Evolutionary conservation across 1,140 invertebrate species (phyloP).

Genomic region (Drosophila lowei): DNA sequence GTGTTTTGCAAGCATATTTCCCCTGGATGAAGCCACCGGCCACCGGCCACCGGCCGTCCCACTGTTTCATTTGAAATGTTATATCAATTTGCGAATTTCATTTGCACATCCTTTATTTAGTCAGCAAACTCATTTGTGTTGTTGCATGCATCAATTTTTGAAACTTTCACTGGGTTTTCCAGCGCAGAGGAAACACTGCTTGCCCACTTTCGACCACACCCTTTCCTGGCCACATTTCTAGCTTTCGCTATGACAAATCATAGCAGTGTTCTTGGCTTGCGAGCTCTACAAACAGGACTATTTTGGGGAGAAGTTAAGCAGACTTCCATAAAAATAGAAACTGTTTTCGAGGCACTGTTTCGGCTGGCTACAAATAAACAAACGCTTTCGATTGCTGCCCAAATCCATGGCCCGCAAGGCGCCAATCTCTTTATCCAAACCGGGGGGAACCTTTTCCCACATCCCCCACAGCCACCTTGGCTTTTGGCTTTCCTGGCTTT

Average conservation of each 20-base stretch:
- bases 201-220: too few species aligned
- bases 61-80: slow-evolving; percentile 17
- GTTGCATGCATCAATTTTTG: too few species aligned
- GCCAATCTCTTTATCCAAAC: slow-evolving; percentile 38
- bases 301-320: too few species aligned
- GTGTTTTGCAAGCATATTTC: not conserved
- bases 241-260: too few species aligned
- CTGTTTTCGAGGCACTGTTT: not conserved
- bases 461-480: not conserved
- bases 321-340: not conserved
- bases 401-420: slow-evolving; percentile 20
- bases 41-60: not conserved
- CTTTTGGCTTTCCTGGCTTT: not conserved
- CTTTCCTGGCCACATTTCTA: too few species aligned
- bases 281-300: too few species aligned
- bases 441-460: slow-evolving; percentile 22
- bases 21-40: slow-evolving; percentile 1
- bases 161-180: too few species aligned
- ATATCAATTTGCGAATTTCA: slow-evolving; percentile 1
- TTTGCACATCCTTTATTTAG: slow-evolving; percentile 5
- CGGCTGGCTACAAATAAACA: slow-evolving; percentile 6
- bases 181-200: too few species aligned
- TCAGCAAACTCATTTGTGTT: slow-evolving; percentile 3
- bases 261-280: too few species aligned
- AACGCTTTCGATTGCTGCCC: slow-evolving; percentile 13